Conservation (phyloP, 2,888 invertebrate genomes). For the Eilema griseolum region DNA sequence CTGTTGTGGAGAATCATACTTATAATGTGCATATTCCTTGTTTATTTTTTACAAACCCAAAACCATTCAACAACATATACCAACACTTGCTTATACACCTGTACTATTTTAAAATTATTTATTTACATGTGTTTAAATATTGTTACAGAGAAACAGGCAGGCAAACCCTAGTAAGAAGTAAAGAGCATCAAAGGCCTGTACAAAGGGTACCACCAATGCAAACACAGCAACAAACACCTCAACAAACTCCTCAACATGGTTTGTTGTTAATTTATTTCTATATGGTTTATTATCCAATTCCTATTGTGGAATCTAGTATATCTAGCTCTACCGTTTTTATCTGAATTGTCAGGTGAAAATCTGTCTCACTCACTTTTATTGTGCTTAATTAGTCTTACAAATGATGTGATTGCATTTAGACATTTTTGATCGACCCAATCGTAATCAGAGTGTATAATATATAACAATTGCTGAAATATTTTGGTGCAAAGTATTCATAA, state of each 20-base stretch:
- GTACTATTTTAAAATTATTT: not conserved
- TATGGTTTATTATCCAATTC: not conserved
- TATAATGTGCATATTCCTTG: too few species aligned
- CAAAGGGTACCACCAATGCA: constrained; percentile 84
- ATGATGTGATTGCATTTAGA: not conserved
- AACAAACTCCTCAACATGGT: constrained; percentile 63
- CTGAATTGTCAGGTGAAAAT: not conserved
- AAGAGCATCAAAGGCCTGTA: constrained; percentile 80
- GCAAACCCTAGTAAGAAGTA: constrained; percentile 80
- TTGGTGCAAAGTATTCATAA: not conserved
- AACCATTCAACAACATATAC: too few species aligned
- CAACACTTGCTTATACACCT: too few species aligned
- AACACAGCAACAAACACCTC: constrained; percentile 70
- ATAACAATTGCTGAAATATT: too few species aligned
- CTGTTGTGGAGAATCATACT: too few species aligned
- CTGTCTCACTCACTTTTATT: not conserved
- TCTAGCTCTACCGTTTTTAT: not conserved
- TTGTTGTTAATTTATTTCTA: constrained; percentile 19
- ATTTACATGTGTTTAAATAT: not conserved
- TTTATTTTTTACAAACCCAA: too few species aligned
- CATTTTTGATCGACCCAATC: too few species aligned
- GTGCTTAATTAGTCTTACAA: not conserved
- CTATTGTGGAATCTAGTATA: not conserved
- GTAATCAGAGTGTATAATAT: too few species aligned
- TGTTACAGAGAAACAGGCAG: constrained; percentile 74